These are phyloP conservation scores for Natator depressus DNA, from an alignment of 2,113 vertebrate genomes.

Conservation along the genomic window DNA sequence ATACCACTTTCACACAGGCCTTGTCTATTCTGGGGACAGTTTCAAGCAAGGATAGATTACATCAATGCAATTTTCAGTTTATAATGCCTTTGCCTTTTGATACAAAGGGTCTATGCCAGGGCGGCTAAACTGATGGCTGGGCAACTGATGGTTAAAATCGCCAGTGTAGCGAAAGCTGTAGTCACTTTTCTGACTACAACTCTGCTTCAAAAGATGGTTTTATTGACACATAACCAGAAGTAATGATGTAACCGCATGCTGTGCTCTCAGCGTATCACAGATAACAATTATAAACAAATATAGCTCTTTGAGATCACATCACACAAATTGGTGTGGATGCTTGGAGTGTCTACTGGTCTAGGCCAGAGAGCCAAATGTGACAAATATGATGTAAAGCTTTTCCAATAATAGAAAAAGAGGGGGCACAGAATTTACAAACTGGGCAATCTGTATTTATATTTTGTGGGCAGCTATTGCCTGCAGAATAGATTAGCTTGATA, in stretches of 20 bases:
- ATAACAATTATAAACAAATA: conserved; percentile 56
- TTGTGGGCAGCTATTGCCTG: background rate
- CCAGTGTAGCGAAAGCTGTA: background rate
- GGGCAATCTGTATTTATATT: conserved; percentile 40
- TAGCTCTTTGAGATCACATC: conserved; percentile 39
- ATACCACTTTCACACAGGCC: background rate
- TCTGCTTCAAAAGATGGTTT: background rate
- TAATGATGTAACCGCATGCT: background rate
- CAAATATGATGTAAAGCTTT: conserved; percentile 42
- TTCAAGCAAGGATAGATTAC: background rate
- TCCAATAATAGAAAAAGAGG: conserved; percentile 70
- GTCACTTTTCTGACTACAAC: conserved; percentile 1
- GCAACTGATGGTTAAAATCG: background rate
- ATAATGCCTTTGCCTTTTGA: background rate
- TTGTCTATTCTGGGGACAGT: background rate
- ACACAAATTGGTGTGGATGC: conserved; percentile 47
- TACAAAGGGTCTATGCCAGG: background rate
- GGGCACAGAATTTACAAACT: background rate
- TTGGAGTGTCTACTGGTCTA: conserved; percentile 41
- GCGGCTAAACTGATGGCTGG: background rate
- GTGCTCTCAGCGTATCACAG: conserved; percentile 11
- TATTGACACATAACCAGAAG: background rate
- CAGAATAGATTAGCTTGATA: background rate
- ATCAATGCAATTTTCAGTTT: background rate
- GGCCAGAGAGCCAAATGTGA: conserved; percentile 51